Percentiles rank a stretch among this genome's conserved stretches.
These are phyloP conservation scores for Notothenia coriiceps DNA, from an alignment of 2,113 vertebrate genomes.

Conservation along the genomic window DNA sequence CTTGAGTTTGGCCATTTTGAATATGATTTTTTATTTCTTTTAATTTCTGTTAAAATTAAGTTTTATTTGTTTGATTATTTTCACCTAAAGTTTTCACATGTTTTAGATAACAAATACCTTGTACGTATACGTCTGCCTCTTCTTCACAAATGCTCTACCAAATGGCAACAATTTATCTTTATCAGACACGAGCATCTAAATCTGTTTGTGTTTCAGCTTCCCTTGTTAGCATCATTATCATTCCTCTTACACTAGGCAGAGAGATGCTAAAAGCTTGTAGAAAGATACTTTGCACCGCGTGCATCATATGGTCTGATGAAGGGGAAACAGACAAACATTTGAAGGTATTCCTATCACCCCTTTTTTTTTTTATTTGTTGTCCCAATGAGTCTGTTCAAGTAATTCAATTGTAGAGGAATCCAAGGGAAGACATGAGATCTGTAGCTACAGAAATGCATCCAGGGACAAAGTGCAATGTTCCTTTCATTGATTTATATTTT, in stretches of 20 bases:
- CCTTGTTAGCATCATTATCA: background rate
- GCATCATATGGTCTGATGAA: background rate
- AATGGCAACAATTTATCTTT: background rate
- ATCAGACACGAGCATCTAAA: conserved; percentile 1
- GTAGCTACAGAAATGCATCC: conserved; percentile 50
- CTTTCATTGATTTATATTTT: conserved; percentile 17
- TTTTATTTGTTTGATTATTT: conserved; percentile 27
- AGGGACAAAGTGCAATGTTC: conserved; percentile 79
- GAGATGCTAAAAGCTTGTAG: conserved; percentile 1
- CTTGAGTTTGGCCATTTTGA: conserved; percentile 57
- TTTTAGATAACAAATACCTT: conserved; percentile 14
- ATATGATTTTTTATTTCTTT: conserved; percentile 58
- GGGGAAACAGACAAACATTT: conserved; percentile 7
- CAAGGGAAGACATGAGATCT: conserved; percentile 20
- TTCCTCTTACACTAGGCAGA: background rate
- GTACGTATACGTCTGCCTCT: background rate
- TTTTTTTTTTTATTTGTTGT: background rate
- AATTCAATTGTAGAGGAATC: conserved; percentile 34
- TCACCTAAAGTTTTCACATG: conserved; percentile 2
- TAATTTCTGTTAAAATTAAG: conserved; percentile 27
- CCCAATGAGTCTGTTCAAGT: conserved; percentile 23
- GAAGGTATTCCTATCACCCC: conserved; percentile 16
- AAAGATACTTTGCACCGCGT: conserved; percentile 9
- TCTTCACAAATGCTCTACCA: no score
- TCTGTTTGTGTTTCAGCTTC: conserved; percentile 14